Evolutionary conservation across 1,140 invertebrate species (phyloP).

Genomic region (Chlorops oryzae): DNA sequence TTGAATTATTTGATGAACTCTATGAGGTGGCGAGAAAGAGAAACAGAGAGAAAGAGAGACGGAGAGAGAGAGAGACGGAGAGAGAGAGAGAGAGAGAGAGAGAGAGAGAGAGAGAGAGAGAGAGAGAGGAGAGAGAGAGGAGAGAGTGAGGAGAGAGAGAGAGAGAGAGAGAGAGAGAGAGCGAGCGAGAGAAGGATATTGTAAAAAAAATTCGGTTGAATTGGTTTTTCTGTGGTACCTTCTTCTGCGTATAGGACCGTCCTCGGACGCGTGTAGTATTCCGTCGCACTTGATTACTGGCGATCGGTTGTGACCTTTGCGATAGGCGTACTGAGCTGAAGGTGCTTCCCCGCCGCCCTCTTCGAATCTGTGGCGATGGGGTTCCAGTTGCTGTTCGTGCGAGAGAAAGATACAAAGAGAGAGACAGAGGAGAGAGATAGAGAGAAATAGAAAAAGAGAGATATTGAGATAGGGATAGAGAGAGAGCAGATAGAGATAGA

Average conservation of each 20-base stretch:
- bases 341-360: conserved; percentile 47
- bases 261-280: conserved; percentile 51
- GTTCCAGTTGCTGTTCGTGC: conserved; percentile 37
- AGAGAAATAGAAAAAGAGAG: neutral
- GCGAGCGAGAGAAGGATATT: too few relatives aligned
- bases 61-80: too few relatives aligned
- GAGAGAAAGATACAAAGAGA: neutral
- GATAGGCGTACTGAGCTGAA: conserved; percentile 53
- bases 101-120: too few relatives aligned
- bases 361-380: conserved; percentile 45
- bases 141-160: too few relatives aligned
- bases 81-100: too few relatives aligned
- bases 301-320: conserved; percentile 36
- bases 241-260: conserved; percentile 46
- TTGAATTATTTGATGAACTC: conserved; percentile 46
- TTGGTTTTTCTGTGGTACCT: too few relatives aligned
- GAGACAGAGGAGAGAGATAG: neutral
- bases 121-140: too few relatives aligned
- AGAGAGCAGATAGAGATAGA: neutral
- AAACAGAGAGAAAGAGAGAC: neutral
- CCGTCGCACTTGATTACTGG: conserved; percentile 49
- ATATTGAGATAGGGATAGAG: neutral
- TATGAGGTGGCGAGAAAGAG: conserved; percentile 14
- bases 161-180: too few relatives aligned
- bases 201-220: too few relatives aligned